These are phyloP conservation scores for Chouioia cunea DNA, from an alignment of 2,888 invertebrate species.

Conservation along the genomic window DNA sequence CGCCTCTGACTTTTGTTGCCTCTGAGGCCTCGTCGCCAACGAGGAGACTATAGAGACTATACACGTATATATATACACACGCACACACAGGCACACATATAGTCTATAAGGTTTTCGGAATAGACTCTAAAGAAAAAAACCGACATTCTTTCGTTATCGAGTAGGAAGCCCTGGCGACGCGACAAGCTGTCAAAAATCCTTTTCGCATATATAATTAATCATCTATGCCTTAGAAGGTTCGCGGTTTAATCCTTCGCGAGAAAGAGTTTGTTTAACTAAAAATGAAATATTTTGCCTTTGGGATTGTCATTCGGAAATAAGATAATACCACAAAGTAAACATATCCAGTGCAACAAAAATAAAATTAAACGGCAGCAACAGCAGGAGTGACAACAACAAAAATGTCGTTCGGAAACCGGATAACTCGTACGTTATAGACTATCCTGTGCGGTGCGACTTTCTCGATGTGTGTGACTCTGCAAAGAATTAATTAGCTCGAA, in stretches of 20 bases:
- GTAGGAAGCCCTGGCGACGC: conserved; percentile 47
- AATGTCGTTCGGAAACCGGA: conserved; percentile 52
- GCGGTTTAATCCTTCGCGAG: neutral
- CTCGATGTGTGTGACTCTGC: conserved; percentile 51
- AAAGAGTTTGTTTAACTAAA: no score
- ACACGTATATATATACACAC: conserved; percentile 28
- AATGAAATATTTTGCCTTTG: neutral
- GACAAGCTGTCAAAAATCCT: conserved; percentile 25
- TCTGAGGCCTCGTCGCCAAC: conserved; percentile 18
- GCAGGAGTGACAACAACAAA: no score
- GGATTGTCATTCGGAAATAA: neutral
- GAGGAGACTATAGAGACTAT: conserved; percentile 17
- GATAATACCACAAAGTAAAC: neutral
- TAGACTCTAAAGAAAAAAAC: conserved; percentile 21
- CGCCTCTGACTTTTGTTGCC: conserved; percentile 46
- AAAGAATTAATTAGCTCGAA: conserved; percentile 54
- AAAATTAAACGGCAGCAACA: conserved; percentile 8
- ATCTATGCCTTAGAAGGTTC: conserved; percentile 11
- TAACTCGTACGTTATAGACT: conserved; percentile 50
- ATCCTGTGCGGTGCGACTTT: conserved; percentile 49
- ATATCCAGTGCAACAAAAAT: conserved; percentile 25
- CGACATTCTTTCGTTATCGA: conserved; percentile 48
- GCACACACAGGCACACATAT: conserved; percentile 7
- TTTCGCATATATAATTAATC: conserved; percentile 40
- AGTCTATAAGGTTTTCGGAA: conserved; percentile 40